Evolutionary conservation across 30 jellyfish, hydroid and myxozoan species (phyloP).

Genomic region (Clytia hemisphaerica): DNA sequence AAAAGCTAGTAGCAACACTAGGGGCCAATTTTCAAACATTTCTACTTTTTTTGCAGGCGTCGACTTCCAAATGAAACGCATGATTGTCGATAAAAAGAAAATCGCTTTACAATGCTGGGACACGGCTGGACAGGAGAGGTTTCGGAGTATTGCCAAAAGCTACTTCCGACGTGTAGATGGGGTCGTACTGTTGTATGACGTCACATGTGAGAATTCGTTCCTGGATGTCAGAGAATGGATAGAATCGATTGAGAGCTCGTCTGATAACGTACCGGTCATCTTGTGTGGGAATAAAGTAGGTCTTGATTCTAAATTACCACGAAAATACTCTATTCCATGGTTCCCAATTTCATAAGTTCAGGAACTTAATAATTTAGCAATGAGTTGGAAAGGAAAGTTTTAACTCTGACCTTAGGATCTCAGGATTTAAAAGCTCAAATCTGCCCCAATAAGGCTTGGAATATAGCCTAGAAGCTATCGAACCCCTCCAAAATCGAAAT

Average conservation of each 20-base stretch:
- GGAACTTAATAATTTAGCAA: no score
- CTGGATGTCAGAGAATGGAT: constrained; percentile 93
- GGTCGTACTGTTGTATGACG: constrained; percentile 92
- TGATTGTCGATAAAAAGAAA: constrained; percentile 62
- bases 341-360: no score
- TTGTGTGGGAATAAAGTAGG: constrained; percentile 90
- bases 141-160: constrained; percentile 93
- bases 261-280: constrained; percentile 74
- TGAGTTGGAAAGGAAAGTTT: no score
- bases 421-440: no score
- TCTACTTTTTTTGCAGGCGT: constrained; percentile 50
- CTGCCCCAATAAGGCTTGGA: no score
- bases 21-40: no score
- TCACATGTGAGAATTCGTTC: constrained; percentile 91
- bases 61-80: constrained; percentile 82
- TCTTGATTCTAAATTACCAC: no score
- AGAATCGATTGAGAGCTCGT: constrained; percentile 63
- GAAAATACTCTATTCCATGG: no score
- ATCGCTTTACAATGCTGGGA: constrained; percentile 94
- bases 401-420: no score
- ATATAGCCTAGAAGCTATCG: no score
- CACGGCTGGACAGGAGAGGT: constrained; percentile 98
- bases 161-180: constrained; percentile 97
- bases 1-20: no score
- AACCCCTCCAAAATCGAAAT: no score